Conservation (phyloP, 2,888 invertebrate species). For the Mesorhabditis sp. region DNA sequence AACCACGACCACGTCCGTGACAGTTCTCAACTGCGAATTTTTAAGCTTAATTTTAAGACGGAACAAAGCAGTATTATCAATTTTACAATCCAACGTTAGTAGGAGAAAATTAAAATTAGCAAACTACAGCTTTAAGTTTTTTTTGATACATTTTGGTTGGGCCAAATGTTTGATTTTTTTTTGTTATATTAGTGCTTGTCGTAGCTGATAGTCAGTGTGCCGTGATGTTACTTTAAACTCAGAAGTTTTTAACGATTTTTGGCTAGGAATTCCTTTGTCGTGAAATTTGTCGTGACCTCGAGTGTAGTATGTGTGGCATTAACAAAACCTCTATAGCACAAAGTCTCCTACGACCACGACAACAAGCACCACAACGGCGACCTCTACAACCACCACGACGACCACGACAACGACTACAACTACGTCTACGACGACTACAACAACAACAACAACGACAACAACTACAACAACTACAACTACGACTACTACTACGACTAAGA, state of each 20-base stretch:
- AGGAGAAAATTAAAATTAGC: no score
- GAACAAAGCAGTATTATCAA: no score
- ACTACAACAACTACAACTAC: background rate
- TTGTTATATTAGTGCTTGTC: background rate
- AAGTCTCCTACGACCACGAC: background rate
- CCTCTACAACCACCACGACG: background rate
- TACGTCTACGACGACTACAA: background rate
- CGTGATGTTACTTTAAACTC: no score
- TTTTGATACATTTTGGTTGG: no score
- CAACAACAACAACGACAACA: background rate
- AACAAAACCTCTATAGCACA: background rate
- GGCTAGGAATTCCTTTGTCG: no score
- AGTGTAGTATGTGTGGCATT: background rate
- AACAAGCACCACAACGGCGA: background rate
- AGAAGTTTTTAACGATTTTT: no score
- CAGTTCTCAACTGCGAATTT: no score
- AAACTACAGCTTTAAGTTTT: no score
- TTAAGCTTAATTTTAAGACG: no score
- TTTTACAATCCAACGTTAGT: no score
- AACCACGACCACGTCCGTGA: background rate
- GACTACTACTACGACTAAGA: background rate
- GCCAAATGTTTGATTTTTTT: background rate
- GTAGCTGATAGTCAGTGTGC: no score
- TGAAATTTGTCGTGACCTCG: background rate
- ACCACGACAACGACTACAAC: constrained; percentile 4